phyloP scores from a whole-genome alignment of 2,113 vertebrate genomes.

The Sclerurus mexicanus region DNA sequence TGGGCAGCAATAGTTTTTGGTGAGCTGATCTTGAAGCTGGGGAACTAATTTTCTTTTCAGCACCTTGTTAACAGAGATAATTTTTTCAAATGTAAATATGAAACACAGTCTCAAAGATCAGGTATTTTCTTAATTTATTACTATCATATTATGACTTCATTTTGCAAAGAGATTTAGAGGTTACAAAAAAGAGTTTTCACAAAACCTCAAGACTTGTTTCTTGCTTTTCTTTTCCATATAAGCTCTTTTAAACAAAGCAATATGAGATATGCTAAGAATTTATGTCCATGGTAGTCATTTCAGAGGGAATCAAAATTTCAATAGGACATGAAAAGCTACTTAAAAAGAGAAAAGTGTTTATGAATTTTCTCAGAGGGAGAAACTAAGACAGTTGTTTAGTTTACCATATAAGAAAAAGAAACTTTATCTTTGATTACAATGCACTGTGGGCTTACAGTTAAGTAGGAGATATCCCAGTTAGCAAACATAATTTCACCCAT shows the following conservation, averaged over 20 bases:
- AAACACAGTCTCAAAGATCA: neutral
- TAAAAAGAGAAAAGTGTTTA: neutral
- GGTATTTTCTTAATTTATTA: neutral
- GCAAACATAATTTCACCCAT: constrained; percentile 6
- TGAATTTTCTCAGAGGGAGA: neutral
- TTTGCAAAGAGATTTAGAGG: constrained; percentile 17
- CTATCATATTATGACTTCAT: neutral
- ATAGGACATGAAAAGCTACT: constrained; percentile 18
- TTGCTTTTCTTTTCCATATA: neutral
- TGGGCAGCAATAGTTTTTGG: neutral
- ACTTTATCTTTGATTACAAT: neutral
- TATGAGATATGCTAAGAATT: neutral
- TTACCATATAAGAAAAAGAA: constrained; percentile 6
- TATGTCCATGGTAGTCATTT: neutral
- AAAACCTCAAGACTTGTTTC: neutral
- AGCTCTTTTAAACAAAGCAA: constrained; percentile 17
- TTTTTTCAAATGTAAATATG: neutral
- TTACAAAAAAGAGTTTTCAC: neutral
- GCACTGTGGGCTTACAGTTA: neutral
- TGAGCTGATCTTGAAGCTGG: neutral
- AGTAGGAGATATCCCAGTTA: neutral
- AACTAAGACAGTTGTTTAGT: neutral
- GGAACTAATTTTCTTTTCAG: neutral
- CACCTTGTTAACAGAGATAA: neutral
- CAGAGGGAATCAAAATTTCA: constrained; percentile 27